These are phyloP conservation scores for Cynopterus sphinx DNA, from an alignment of 2,797 vertebrate genomes.

Conservation along the genomic window DNA sequence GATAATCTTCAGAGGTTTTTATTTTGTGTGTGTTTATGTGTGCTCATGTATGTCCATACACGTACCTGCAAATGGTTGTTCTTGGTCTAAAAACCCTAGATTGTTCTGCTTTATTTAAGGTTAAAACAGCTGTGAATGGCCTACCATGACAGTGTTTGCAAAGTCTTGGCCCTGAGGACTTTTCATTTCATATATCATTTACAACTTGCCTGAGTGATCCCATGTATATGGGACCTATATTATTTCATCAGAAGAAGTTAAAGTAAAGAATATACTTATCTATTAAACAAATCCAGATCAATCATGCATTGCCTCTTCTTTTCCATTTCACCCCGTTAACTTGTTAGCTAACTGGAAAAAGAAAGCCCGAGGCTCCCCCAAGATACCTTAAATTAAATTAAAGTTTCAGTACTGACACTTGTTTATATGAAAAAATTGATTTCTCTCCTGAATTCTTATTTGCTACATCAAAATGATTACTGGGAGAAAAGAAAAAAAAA, in stretches of 20 bases:
- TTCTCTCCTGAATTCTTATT: neutral
- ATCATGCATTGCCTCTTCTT: neutral
- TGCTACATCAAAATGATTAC: neutral
- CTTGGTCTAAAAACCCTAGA: neutral
- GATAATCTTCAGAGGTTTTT: neutral
- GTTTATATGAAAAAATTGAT: conserved; percentile 39
- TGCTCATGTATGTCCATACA: neutral
- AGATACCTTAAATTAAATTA: conserved; percentile 25
- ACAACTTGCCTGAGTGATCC: conserved; percentile 24
- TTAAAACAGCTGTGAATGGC: conserved; percentile 60
- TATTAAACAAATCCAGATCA: neutral
- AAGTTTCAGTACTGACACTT: neutral
- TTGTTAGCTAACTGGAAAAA: neutral
- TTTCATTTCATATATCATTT: conserved; percentile 75
- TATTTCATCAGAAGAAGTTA: conserved; percentile 50
- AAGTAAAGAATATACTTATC: conserved; percentile 22
- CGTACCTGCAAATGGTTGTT: neutral
- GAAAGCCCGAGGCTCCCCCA: neutral
- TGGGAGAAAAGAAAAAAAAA: neutral
- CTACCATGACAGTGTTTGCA: conserved; percentile 36
- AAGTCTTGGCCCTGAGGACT: conserved; percentile 38
- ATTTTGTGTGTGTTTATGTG: neutral
- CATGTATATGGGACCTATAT: neutral
- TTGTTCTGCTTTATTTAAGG: conserved; percentile 54
- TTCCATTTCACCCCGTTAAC: neutral